Evolutionary conservation across 1,140 invertebrate genomes (phyloP).

Genomic region (Adelges cooleyi): DNA sequence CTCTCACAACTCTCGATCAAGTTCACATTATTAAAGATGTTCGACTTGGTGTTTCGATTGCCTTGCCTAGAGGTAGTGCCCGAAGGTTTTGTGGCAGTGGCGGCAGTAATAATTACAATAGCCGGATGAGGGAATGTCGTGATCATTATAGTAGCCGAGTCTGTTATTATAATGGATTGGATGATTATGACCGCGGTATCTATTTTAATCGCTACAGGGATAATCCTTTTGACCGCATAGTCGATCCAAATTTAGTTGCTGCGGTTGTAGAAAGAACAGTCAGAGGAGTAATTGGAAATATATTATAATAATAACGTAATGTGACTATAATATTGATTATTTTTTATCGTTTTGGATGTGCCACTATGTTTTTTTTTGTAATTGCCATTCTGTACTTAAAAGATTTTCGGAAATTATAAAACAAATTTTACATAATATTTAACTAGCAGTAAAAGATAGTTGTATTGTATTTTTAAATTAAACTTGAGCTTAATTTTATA

Average conservation of each 20-base stretch:
- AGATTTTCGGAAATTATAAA: too few species aligned
- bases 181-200: slow-evolving; percentile 2
- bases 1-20: slow-evolving; percentile 50
- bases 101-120: background rate
- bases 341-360: too few species aligned
- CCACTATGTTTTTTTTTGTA: too few species aligned
- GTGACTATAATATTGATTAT: too few species aligned
- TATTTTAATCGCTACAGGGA: slow-evolving; percentile 8
- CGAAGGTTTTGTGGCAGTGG: background rate
- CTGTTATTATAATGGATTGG: slow-evolving; percentile 15
- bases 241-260: slow-evolving; percentile 30
- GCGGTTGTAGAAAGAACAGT: slow-evolving; percentile 30
- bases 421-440: too few species aligned
- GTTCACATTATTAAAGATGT: slow-evolving; percentile 54
- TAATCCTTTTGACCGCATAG: slow-evolving; percentile 1
- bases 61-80: slow-evolving; percentile 43
- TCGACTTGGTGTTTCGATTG: slow-evolving; percentile 51
- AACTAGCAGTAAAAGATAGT: too few species aligned
- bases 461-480: too few species aligned
- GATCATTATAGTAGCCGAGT: slow-evolving; percentile 11
- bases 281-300: slow-evolving; percentile 29
- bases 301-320: slow-evolving; percentile 11
- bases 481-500: too few species aligned
- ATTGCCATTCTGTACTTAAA: too few species aligned
- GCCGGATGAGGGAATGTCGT: slow-evolving; percentile 15